Percentiles rank a stretch among this genome's conserved stretches.
Evolutionary conservation across 2,888 invertebrate genomes (phyloP).

Genomic region (Athripsodes cinereus): DNA sequence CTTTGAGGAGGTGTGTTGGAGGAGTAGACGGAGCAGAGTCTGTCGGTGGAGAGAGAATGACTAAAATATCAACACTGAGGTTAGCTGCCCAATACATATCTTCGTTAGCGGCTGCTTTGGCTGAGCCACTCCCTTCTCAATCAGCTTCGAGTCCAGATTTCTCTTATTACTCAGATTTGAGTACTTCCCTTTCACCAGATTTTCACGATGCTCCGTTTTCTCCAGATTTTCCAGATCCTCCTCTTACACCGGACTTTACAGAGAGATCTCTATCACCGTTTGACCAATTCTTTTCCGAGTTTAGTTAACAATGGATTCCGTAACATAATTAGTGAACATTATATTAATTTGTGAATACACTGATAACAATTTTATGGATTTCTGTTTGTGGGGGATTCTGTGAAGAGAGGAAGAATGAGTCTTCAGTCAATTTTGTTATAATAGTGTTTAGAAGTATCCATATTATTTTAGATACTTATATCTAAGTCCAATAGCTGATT

Average conservation of each 20-base stretch:
- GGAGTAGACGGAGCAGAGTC: constrained; percentile 29
- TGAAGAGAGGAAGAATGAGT: too few relatives aligned
- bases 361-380: too few relatives aligned
- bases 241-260: constrained; percentile 37
- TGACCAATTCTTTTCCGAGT: constrained; percentile 50
- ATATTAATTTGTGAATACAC: too few relatives aligned
- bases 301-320: constrained; percentile 28
- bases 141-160: constrained; percentile 4
- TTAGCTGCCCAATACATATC: constrained; percentile 64
- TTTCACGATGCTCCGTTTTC: constrained; percentile 33
- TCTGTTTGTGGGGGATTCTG: too few relatives aligned
- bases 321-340: background rate
- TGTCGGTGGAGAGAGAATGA: constrained; percentile 47
- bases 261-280: constrained; percentile 43
- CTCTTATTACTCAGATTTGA: constrained; percentile 8
- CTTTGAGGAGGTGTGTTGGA: constrained; percentile 54
- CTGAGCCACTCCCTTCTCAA: constrained; percentile 11
- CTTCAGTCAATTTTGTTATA: too few relatives aligned
- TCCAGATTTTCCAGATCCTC: constrained; percentile 34
- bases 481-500: too few relatives aligned
- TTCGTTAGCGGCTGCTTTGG: constrained; percentile 37
- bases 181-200: constrained; percentile 30
- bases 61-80: constrained; percentile 61
- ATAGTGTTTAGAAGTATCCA: too few relatives aligned
- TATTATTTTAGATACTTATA: too few relatives aligned